Evolutionary conservation across 1,140 invertebrate species (phyloP), one percentile per base, ranked within the genome.

Genomic region (Trichoplusia ni): DNA sequence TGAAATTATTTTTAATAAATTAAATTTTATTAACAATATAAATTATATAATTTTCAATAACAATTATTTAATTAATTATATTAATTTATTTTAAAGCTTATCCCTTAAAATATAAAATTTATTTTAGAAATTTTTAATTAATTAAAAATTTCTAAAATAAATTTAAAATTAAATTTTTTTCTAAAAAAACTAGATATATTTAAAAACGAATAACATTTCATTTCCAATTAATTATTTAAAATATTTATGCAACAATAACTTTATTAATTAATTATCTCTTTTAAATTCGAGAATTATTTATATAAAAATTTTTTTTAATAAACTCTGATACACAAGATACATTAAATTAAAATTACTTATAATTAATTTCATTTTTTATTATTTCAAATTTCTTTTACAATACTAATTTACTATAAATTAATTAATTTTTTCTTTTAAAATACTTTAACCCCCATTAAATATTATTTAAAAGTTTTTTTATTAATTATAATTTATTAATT

Each of bases 301-400:
- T 82, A 77, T 74, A 64, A 82, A 91, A 89, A 82, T 75, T 75
- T 77, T 86, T 86, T 78, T 93, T 91, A 91, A 92, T 92, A 86
- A 91, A 91, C 91, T 89, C 92, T 93, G 87, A 93, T 93, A 93
- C 92, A 92, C 92, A 93, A 93, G 92, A 92, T 93, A 93, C 86
- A 90, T 91, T 84, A 92, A 91, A 82, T 87, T 40, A 90, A 91
- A 84, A 81, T 88, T 91, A 90, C 87, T 91, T 91, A 86, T 77
- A 53, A 79, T 75, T 60, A 75, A 67, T 75, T 88, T 63, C 79
- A 77, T 82, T 90, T 86, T 79, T 71, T 59, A 13, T 81, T 83
- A 86, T 81, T 83, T 84, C 71, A 83, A 64, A 81, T 79, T 86
- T 87, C 77, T 88, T 78, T 90, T 84, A 84, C 82, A 79, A 84